Conservation (phyloP, 2,113 vertebrate genomes). For the Notechis scutatus region DNA sequence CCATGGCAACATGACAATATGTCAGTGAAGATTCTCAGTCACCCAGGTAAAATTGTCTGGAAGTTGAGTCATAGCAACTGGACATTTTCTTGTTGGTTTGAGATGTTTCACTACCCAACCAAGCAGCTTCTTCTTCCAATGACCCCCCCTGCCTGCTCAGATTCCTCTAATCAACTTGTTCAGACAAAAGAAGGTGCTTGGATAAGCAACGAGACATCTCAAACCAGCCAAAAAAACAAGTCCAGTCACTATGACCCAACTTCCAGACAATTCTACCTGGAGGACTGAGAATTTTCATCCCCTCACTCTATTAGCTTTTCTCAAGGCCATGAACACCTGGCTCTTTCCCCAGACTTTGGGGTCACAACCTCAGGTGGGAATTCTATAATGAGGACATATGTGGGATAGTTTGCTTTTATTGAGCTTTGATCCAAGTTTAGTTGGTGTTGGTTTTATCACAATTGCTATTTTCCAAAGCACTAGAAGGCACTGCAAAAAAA, state of each 20-base stretch:
- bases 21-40: too few species aligned
- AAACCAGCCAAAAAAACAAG: neutral
- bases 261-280: neutral
- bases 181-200: neutral
- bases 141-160: neutral
- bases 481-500: neutral
- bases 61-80: too few species aligned
- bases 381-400: neutral
- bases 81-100: too few species aligned
- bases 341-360: neutral
- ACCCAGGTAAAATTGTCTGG: too few species aligned
- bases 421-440: neutral
- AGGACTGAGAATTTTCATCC: neutral
- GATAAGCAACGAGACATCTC: neutral
- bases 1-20: too few species aligned
- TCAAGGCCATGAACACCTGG: neutral
- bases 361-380: neutral
- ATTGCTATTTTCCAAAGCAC: neutral
- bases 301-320: neutral
- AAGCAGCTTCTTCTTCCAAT: neutral
- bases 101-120: too few species aligned
- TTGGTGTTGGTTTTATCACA: neutral
- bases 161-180: neutral
- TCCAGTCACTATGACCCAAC: neutral
- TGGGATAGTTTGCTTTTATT: neutral